These are phyloP conservation scores for Platyscapa corneri DNA, from an alignment of 1,140 invertebrate species.

Conservation along the genomic window DNA sequence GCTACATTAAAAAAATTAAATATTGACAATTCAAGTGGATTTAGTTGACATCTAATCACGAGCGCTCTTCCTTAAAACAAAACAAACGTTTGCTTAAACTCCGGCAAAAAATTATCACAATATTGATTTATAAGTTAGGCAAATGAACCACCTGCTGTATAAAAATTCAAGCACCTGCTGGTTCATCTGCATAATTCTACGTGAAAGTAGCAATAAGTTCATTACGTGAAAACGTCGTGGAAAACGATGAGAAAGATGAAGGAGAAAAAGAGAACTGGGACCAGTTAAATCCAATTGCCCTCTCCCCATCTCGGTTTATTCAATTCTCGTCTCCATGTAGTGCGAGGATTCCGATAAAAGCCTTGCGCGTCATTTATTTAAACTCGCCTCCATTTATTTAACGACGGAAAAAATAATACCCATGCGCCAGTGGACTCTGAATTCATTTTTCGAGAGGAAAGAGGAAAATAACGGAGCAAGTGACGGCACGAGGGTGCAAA, in stretches of 20 bases:
- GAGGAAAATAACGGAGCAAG: not conserved
- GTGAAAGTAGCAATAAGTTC: conserved; percentile 52
- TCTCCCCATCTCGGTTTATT: conserved; percentile 25
- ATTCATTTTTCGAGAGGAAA: conserved; percentile 44
- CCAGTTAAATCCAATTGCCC: conserved; percentile 50
- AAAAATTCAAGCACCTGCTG: conserved; percentile 39
- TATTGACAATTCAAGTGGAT: not conserved
- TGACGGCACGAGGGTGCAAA: too few relatives aligned
- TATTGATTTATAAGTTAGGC: conserved; percentile 51
- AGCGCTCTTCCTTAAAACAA: not conserved
- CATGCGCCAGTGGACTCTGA: conserved; percentile 29
- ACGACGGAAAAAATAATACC: conserved; percentile 52
- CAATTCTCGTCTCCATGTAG: conserved; percentile 36
- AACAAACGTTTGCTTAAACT: not conserved
- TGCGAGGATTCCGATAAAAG: conserved; percentile 50
- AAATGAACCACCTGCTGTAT: conserved; percentile 19
- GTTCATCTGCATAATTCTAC: conserved; percentile 50
- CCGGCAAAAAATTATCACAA: conserved; percentile 38
- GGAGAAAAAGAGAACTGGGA: not conserved
- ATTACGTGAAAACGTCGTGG: conserved; percentile 45
- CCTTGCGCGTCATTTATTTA: conserved; percentile 52
- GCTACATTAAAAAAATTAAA: not conserved
- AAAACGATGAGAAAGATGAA: conserved; percentile 17
- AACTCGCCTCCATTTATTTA: conserved; percentile 52
- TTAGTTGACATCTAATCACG: not conserved